Conservation (phyloP, 2,113 vertebrate species). For the Zosterops borbonicus region DNA sequence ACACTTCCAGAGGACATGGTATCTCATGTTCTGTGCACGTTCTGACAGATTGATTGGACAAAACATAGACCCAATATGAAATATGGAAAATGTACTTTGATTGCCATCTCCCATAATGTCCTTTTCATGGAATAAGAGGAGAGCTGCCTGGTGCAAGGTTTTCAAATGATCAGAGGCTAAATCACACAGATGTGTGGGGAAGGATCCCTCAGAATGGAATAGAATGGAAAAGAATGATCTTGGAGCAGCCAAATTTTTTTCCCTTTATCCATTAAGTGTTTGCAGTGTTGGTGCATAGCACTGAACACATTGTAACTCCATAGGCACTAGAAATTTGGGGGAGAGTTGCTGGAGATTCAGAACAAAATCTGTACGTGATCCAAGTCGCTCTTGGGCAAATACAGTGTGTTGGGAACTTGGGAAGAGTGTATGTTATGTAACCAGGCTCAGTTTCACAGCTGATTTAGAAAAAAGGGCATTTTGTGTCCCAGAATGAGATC, state of each 20-base stretch:
- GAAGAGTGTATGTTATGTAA: slow-evolving; percentile 22
- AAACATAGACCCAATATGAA: not conserved
- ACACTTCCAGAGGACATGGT: not conserved
- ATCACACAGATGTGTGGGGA: not conserved
- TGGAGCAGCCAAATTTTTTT: not conserved
- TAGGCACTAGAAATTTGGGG: not conserved
- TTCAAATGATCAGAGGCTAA: not conserved
- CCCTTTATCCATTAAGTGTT: not conserved
- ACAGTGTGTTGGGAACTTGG: not conserved
- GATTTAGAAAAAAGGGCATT: slow-evolving; percentile 31
- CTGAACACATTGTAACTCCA: not conserved
- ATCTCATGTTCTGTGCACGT: not conserved
- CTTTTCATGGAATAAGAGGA: not conserved
- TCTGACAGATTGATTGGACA: not conserved
- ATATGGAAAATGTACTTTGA: not conserved
- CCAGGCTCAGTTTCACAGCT: slow-evolving; percentile 11
- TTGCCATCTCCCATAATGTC: not conserved
- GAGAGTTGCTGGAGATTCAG: not conserved
- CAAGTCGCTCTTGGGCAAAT: slow-evolving; percentile 25
- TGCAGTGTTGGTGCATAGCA: not conserved
- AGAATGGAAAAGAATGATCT: not conserved
- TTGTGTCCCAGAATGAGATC: slow-evolving; percentile 30
- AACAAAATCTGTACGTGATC: not conserved
- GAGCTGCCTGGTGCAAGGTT: not conserved
- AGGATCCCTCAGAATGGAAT: not conserved